Evolutionary conservation across 2,797 vertebrate genomes (phyloP).

Genomic region (Phalanger gymnotis): DNA sequence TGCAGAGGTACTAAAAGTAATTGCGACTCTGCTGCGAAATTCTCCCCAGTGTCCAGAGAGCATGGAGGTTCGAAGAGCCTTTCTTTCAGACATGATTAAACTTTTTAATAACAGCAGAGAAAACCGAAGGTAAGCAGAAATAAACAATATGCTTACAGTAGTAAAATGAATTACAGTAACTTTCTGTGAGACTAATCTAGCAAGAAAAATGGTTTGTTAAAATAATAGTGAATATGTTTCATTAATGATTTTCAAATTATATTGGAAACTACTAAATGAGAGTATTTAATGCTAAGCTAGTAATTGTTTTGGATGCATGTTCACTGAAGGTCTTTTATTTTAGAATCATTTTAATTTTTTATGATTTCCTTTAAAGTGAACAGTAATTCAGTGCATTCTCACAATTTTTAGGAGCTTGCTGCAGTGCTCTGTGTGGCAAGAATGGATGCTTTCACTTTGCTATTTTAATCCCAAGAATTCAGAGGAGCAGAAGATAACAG

Average conservation of each 20-base stretch:
- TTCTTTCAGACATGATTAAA: constrained; percentile 99
- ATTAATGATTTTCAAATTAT: constrained; percentile 31
- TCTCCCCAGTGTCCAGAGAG: constrained; percentile 89
- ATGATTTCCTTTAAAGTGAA: not conserved
- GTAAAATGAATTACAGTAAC: constrained; percentile 22
- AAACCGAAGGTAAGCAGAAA: constrained; percentile 93
- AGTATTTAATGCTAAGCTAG: constrained; percentile 25
- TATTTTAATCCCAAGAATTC: constrained; percentile 93
- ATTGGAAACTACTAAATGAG: constrained; percentile 12
- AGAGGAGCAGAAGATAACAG: constrained; percentile 98
- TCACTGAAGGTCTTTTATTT: not conserved
- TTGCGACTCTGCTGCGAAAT: constrained; percentile 93
- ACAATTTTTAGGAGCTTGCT: constrained; percentile 93
- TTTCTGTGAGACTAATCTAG: constrained; percentile 45
- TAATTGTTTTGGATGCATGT: constrained; percentile 37
- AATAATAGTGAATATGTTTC: constrained; percentile 33
- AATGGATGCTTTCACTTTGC: constrained; percentile 99
- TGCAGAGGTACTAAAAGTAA: constrained; percentile 96
- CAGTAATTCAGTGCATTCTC: constrained; percentile 45
- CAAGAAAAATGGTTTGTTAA: constrained; percentile 36
- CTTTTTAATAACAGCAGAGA: constrained; percentile 99
- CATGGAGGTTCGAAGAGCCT: constrained; percentile 95
- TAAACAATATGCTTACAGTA: not conserved
- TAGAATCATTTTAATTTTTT: constrained; percentile 42
- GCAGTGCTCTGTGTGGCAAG: constrained; percentile 99